Base-by-base conservation (phyloP, 2,113 vertebrate species). In the Lophura nycthemera region DNA sequence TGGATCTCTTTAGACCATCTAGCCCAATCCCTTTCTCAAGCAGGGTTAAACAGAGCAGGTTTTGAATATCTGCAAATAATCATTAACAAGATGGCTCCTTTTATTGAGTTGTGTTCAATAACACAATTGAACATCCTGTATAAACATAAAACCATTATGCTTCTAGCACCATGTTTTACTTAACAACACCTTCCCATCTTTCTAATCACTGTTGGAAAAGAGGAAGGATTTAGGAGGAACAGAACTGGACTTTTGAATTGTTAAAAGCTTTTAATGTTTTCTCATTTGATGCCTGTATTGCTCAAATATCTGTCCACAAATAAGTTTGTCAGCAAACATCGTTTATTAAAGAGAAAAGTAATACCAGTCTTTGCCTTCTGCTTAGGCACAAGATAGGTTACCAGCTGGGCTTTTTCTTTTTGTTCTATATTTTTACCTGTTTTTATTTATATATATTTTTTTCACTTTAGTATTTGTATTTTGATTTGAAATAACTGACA, bases 241-340 rank as follows among this genome's bases (percentile, higher is more conserved):
- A 73, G 47, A 45, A 45, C 2, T 8, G n/a, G 32, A 7, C 50
- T 63, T 22, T 32, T 24, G 50, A 69, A 61, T 19, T 18, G 22
- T 83, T 86, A 32, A 1, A 0, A 29, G 27, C 12, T 34, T 34
- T 56, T 56, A 65, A 70, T 40, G 73, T 52, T 8, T 21, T 82
- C 50, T 64, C 10, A 1, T 2, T 30, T 25, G 40, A 56, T 2
- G 13, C 25, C 27, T n/a, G 64, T 61, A 82, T 82, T 93, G 43
- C 63, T 38, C 81, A 82, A 87, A 65, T 92, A 93, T 78, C 80
- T 92, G 60, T 86, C 92, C 72, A 65, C 86, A 74, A 82, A 30
- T 69, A 90, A 83, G 42, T 97, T 91, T 93, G 89, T 92, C 50
- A 71, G 74, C n/a, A 92, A 69, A 59, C 25, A 65, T 82, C 4